Conservation (phyloP, 2,113 vertebrate species). For the Ramphastos sulfuratus region DNA sequence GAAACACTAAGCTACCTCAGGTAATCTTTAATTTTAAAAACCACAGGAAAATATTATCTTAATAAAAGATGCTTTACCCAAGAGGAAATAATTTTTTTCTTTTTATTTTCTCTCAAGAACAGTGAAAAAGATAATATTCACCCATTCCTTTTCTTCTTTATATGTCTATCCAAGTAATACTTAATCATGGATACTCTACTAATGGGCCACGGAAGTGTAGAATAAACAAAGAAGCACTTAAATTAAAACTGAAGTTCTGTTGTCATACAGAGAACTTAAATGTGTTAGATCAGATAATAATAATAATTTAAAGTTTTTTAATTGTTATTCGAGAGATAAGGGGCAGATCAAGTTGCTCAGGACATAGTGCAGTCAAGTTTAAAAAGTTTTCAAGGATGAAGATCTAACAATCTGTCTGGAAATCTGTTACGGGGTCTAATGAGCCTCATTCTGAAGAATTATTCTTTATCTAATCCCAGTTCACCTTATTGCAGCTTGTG, state of each 20-base stretch:
- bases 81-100: background rate
- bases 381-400: too few species aligned
- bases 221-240: background rate
- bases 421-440: background rate
- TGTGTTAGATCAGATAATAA: background rate
- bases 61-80: background rate
- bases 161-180: background rate
- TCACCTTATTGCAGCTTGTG: background rate
- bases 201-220: background rate
- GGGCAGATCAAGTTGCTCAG: too few species aligned
- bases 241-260: background rate
- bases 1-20: background rate
- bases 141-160: background rate
- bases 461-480: background rate
- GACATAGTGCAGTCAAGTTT: too few species aligned
- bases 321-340: background rate
- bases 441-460: background rate
- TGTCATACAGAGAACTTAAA: background rate
- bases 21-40: background rate
- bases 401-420: background rate
- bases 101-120: background rate
- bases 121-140: background rate
- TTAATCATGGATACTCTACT: background rate
- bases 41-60: fast-evolving
- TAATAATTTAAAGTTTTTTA: background rate